Conservation (phyloP, 2,797 vertebrate genomes). For the Sebastolobus alascanus region DNA sequence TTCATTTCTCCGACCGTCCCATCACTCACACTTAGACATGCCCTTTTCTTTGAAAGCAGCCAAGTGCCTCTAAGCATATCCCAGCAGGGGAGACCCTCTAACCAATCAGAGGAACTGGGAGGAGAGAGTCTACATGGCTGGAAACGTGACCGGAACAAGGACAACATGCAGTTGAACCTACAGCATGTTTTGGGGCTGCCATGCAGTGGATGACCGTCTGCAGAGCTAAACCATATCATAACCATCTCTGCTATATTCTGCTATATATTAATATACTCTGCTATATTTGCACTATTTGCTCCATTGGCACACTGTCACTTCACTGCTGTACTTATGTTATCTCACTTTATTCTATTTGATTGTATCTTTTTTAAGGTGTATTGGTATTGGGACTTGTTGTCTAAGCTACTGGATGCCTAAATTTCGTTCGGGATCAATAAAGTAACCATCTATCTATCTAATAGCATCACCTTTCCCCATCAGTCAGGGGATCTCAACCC, state of each 20-base stretch:
- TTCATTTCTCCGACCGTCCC: neutral
- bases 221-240: neutral
- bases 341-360: too few relatives aligned
- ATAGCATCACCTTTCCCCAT: neutral
- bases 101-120: conserved; percentile 71
- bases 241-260: too few relatives aligned
- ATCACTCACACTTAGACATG: neutral
- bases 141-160: conserved; percentile 69
- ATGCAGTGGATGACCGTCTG: neutral
- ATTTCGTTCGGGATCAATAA: too few relatives aligned
- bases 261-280: too few relatives aligned
- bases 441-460: too few relatives aligned
- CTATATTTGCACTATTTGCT: too few relatives aligned
- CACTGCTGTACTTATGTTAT: too few relatives aligned
- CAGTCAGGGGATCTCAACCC: neutral
- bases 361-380: too few relatives aligned
- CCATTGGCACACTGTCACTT: too few relatives aligned
- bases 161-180: neutral
- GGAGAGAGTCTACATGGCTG: conserved; percentile 50
- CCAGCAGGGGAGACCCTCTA: neutral
- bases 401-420: too few relatives aligned
- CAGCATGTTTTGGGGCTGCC: neutral
- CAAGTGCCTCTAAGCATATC: neutral
- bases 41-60: neutral
- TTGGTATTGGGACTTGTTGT: too few relatives aligned